Conservation (phyloP, 1,140 invertebrate species). For the Xylocopa sonorina region DNA sequence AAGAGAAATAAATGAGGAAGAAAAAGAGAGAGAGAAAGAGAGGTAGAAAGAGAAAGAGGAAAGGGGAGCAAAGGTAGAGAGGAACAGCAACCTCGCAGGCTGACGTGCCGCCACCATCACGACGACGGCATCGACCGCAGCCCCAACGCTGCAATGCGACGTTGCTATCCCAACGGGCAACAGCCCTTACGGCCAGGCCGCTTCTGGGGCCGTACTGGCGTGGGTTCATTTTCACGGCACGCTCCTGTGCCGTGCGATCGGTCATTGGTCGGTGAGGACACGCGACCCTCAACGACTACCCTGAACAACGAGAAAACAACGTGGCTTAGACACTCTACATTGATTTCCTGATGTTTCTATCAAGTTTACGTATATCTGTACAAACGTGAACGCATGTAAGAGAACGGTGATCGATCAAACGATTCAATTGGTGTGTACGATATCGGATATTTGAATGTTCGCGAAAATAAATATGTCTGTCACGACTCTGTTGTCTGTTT, state of each 20-base stretch:
- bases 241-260: conserved; percentile 63
- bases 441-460: no score
- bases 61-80: conserved; percentile 31
- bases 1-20: no score
- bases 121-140: conserved; percentile 80
- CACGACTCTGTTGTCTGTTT: no score
- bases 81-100: conserved; percentile 65
- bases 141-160: conserved; percentile 82
- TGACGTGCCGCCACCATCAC: conserved; percentile 60
- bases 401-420: not conserved
- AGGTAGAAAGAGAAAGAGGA: conserved; percentile 21
- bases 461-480: no score
- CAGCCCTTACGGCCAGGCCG: conserved; percentile 74
- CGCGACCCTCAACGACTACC: conserved; percentile 59
- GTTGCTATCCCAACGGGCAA: conserved; percentile 82
- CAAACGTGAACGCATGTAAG: not conserved
- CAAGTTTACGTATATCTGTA: no score
- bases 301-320: conserved; percentile 1
- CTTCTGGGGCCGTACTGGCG: conserved; percentile 33
- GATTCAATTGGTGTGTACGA: no score
- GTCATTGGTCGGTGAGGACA: conserved; percentile 71
- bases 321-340: not conserved
- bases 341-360: not conserved
- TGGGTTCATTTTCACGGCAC: conserved; percentile 60
- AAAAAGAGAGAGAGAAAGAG: not conserved